Conservation (phyloP, 2,888 invertebrate species). For the Sinohyriopsis cumingii region DNA sequence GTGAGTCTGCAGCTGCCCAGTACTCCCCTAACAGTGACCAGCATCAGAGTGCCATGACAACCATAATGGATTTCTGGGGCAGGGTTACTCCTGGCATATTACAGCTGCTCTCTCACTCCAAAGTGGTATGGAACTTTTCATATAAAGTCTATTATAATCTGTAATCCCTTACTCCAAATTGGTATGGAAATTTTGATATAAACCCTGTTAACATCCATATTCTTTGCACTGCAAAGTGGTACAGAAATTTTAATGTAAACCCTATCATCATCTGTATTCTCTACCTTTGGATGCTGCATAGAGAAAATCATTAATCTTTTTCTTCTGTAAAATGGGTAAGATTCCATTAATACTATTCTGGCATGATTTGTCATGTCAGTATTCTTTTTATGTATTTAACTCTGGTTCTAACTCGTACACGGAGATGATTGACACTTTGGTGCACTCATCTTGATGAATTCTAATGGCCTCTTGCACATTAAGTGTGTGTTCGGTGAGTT, state of each 20-base stretch:
- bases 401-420: too few relatives aligned
- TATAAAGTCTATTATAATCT: neutral
- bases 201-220: neutral
- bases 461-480: too few relatives aligned
- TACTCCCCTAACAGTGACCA: constrained; percentile 73
- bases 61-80: constrained; percentile 98
- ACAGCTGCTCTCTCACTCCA: constrained; percentile 92
- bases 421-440: too few relatives aligned
- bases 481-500: too few relatives aligned
- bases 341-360: too few relatives aligned
- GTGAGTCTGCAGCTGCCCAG: constrained; percentile 88
- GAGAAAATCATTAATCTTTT: neutral
- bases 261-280: neutral
- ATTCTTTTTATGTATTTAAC: too few relatives aligned
- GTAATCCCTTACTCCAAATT: neutral
- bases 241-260: neutral
- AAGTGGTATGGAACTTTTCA: constrained; percentile 80
- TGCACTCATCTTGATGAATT: too few relatives aligned
- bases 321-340: too few relatives aligned
- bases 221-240: neutral
- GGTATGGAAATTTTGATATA: constrained; percentile 1
- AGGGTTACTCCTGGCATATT: constrained; percentile 96
- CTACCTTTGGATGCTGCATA: neutral
- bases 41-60: constrained; percentile 72
- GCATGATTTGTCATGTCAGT: too few relatives aligned